Percentiles rank a stretch among this genome's conserved stretches.
Conservation (phyloP, 2,113 vertebrate genomes). For the Stigmatopora argus region DNA sequence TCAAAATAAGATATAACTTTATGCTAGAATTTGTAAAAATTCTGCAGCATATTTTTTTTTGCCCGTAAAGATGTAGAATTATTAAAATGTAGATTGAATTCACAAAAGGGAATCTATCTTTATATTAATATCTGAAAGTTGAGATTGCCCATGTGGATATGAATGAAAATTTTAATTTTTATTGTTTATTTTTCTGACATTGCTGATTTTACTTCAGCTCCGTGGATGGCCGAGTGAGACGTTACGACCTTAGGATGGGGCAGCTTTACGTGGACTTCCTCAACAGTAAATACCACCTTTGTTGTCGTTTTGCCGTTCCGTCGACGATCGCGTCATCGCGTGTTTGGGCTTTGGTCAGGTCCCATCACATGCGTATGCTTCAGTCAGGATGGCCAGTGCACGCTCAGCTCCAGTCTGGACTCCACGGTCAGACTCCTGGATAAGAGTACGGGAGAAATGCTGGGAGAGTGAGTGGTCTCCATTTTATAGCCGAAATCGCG, state of each 20-base stretch:
- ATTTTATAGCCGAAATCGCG: neutral
- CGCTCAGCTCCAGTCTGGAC: constrained; percentile 80
- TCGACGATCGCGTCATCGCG: neutral
- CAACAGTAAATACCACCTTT: constrained; percentile 72
- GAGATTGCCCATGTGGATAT: too few relatives aligned
- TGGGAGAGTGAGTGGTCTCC: constrained; percentile 79
- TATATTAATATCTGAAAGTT: too few relatives aligned
- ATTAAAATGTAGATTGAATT: too few relatives aligned
- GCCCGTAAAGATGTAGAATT: too few relatives aligned
- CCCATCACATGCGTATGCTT: constrained; percentile 93
- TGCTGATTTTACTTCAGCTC: constrained; percentile 64
- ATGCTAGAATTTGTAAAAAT: too few relatives aligned
- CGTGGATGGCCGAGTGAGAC: constrained; percentile 73
- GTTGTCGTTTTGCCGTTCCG: neutral
- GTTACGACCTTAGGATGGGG: constrained; percentile 86
- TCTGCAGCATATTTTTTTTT: too few relatives aligned
- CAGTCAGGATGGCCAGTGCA: constrained; percentile 85
- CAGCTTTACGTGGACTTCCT: constrained; percentile 83
- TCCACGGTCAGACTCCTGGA: constrained; percentile 83
- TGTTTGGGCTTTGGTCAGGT: constrained; percentile 62
- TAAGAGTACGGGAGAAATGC: constrained; percentile 87
- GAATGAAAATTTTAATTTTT: too few relatives aligned
- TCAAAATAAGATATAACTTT: too few relatives aligned
- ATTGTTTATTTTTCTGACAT: neutral
- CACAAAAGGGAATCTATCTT: too few relatives aligned